phyloP scores from a whole-genome alignment of 92 coral and sea anemone genomes.

The Heteractis magnifica region DNA sequence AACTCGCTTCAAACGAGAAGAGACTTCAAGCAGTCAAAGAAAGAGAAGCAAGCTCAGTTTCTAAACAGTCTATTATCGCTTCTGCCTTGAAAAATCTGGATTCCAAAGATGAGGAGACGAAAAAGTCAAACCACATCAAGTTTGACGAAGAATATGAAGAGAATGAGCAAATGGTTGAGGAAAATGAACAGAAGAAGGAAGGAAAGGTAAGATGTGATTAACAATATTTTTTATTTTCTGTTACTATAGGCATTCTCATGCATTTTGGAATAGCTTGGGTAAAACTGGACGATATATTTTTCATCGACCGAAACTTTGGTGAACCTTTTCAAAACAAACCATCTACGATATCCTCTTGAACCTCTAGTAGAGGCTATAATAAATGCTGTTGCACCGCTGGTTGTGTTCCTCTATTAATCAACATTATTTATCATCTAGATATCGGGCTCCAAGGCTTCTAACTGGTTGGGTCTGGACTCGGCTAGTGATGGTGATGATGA shows the following conservation, averaged over 20 bases:
- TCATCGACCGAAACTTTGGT: too few relatives aligned
- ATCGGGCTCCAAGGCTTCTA: slow-evolving; percentile 81
- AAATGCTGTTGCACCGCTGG: not conserved
- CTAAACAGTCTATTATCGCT: slow-evolving; percentile 59
- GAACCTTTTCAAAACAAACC: too few relatives aligned
- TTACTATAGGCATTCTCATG: not conserved
- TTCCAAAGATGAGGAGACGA: slow-evolving; percentile 6
- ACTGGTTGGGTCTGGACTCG: slow-evolving; percentile 87
- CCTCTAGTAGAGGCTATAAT: too few relatives aligned
- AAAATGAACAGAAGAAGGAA: not conserved
- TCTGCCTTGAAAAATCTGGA: slow-evolving; percentile 78
- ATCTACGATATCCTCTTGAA: too few relatives aligned
- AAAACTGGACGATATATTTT: too few relatives aligned
- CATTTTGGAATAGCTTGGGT: not conserved
- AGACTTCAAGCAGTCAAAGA: slow-evolving; percentile 78
- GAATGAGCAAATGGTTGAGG: not conserved
- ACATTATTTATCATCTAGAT: slow-evolving; percentile 49
- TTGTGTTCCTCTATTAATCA: not conserved
- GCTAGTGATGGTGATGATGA: slow-evolving; percentile 57
- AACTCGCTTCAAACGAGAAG: slow-evolving; percentile 62
- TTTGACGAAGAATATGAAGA: slow-evolving; percentile 58
- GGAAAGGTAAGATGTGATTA: slow-evolving; percentile 9
- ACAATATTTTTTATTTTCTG: too few relatives aligned
- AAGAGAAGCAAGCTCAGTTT: slow-evolving; percentile 38
- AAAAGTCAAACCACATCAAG: slow-evolving; percentile 45